Evolutionary conservation across 2,888 invertebrate species (phyloP).

Genomic region (Ceramica pisi): DNA sequence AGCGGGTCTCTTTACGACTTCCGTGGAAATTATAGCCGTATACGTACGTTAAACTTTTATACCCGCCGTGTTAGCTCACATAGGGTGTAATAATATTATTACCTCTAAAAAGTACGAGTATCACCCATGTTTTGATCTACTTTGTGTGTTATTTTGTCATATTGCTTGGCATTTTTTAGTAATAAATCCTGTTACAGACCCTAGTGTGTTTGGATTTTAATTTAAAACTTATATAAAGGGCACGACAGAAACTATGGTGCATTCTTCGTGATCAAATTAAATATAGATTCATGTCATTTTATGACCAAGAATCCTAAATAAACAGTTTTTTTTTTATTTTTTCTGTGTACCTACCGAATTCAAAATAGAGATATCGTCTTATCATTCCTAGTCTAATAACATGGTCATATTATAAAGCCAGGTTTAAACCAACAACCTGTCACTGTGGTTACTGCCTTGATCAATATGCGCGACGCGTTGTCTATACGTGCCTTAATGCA

Average conservation of each 20-base stretch:
- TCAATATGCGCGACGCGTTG: constrained; percentile 43
- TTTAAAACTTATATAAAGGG: neutral
- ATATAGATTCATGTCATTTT: no score
- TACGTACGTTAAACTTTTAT: constrained; percentile 88
- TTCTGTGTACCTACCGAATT: no score
- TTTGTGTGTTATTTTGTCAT: constrained; percentile 34
- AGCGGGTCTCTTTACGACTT: constrained; percentile 85
- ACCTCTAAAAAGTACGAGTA: constrained; percentile 72
- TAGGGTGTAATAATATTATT: constrained; percentile 79
- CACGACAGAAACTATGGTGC: neutral
- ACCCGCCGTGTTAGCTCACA: constrained; percentile 73
- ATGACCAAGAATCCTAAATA: no score
- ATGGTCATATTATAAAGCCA: constrained; percentile 5
- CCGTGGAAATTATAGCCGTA: constrained; percentile 85
- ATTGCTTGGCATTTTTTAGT: constrained; percentile 2
- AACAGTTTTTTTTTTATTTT: no score
- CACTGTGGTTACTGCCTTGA: constrained; percentile 20
- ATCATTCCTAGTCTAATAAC: neutral
- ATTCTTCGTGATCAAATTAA: no score
- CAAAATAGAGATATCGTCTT: neutral
- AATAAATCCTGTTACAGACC: neutral
- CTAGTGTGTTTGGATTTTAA: no score
- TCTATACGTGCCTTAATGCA: constrained; percentile 40
- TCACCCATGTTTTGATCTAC: constrained; percentile 65
- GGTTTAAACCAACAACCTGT: constrained; percentile 33